Evolutionary conservation across 2,113 vertebrate species (phyloP).

Genomic region (Shinisaurus crocodilurus): DNA sequence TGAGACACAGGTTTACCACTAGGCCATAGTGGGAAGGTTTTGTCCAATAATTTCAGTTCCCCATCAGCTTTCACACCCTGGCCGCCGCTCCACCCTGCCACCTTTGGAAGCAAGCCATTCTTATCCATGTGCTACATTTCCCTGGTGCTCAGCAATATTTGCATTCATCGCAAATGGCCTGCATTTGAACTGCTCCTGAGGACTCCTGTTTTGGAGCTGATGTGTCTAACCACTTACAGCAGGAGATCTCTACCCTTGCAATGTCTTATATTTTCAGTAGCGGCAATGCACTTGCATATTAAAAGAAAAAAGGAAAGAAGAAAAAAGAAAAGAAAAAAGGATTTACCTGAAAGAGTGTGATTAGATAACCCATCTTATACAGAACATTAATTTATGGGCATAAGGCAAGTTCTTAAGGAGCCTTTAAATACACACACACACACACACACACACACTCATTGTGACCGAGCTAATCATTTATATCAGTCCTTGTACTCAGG

Average conservation of each 20-base stretch:
- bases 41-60: no score
- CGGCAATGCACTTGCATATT: conserved; percentile 61
- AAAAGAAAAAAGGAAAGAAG: no score
- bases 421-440: conserved; percentile 52
- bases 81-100: no score
- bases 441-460: conserved; percentile 50
- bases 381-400: conserved; percentile 75
- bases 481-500: conserved; percentile 65
- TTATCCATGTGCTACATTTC: background rate
- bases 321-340: no score
- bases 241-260: conserved; percentile 54
- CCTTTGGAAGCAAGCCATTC: background rate
- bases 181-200: background rate
- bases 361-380: conserved; percentile 62
- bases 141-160: no score
- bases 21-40: background rate
- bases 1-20: background rate
- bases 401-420: conserved; percentile 71
- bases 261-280: conserved; percentile 43
- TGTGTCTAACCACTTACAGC: background rate
- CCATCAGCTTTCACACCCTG: background rate
- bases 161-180: background rate
- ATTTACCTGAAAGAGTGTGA: conserved; percentile 65
- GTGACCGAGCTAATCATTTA: conserved; percentile 59
- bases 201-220: conserved; percentile 3